Evolutionary conservation across 2,113 vertebrate genomes (phyloP).

Genomic region (Lethenteron reissneri): DNA sequence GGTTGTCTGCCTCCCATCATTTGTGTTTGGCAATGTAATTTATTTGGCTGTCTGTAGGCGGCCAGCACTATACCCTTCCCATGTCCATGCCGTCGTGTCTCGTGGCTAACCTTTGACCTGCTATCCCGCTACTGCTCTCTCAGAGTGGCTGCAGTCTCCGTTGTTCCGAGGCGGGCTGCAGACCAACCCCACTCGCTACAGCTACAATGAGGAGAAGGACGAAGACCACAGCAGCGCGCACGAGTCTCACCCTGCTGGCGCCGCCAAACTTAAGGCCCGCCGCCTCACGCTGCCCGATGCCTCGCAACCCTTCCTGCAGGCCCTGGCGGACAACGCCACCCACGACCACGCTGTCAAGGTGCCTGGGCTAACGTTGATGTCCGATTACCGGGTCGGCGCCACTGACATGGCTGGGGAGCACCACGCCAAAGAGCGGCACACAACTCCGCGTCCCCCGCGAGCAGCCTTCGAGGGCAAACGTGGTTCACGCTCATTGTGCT

Average conservation of each 20-base stretch:
- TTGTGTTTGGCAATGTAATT: too few species aligned
- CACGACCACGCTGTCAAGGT: slow-evolving; percentile 96
- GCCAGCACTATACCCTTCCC: too few species aligned
- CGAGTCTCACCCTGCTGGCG: slow-evolving; percentile 58
- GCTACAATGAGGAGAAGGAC: slow-evolving; percentile 98
- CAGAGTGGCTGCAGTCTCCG: slow-evolving; percentile 87
- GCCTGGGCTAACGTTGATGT: neutral
- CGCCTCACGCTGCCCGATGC: slow-evolving; percentile 57
- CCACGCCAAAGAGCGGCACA: too few species aligned
- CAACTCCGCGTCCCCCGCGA: too few species aligned
- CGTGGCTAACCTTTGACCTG: too few species aligned
- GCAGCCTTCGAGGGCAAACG: too few species aligned
- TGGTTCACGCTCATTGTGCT: too few species aligned
- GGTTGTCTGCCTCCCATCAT: too few species aligned
- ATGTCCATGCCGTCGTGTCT: too few species aligned
- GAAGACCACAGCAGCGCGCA: slow-evolving; percentile 87
- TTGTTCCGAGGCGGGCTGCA: slow-evolving; percentile 89
- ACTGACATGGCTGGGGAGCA: too few species aligned
- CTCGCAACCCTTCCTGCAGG: slow-evolving; percentile 81
- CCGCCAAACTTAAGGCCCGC: slow-evolving; percentile 48
- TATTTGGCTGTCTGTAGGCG: too few species aligned
- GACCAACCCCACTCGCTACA: slow-evolving; percentile 95
- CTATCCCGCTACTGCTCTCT: neutral
- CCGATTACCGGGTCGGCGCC: too few species aligned
- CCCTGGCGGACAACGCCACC: slow-evolving; percentile 76